Percentiles rank a stretch among this genome's conserved stretches.
These are phyloP conservation scores for Rhinolophus sinicus DNA, from an alignment of 2,113 vertebrate genomes.

Conservation along the genomic window DNA sequence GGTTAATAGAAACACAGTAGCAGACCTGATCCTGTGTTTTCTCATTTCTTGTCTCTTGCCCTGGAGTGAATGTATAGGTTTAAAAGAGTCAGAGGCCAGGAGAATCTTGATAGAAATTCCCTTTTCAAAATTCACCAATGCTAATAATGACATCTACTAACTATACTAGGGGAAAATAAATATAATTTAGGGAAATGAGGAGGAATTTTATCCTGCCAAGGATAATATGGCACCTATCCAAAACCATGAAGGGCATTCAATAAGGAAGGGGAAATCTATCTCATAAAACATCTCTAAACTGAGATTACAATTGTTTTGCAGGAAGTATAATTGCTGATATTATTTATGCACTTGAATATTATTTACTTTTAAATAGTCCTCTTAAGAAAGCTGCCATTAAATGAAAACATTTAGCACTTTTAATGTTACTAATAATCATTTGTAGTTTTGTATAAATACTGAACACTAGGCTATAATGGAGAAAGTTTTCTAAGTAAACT, in stretches of 20 bases:
- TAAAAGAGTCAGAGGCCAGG: constrained; percentile 48
- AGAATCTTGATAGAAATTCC: constrained; percentile 59
- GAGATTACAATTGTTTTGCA: neutral
- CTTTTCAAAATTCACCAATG: constrained; percentile 54
- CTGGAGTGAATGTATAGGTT: constrained; percentile 56
- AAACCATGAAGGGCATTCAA: neutral
- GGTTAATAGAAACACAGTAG: constrained; percentile 78
- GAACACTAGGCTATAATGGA: neutral
- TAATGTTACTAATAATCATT: neutral
- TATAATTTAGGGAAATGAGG: neutral
- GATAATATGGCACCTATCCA: neutral
- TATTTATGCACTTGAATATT: neutral
- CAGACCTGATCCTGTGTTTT: constrained; percentile 62
- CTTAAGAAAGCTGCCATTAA: neutral
- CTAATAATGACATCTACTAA: constrained; percentile 36
- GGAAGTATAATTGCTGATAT: neutral
- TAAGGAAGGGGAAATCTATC: neutral
- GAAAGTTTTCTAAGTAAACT: neutral
- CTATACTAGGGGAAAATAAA: neutral
- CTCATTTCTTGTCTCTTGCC: constrained; percentile 72
- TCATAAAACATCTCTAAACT: neutral
- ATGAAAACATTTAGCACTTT: neutral
- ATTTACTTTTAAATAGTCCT: neutral
- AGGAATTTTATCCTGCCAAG: constrained; percentile 7
- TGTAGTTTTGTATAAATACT: neutral